phyloP scores from a whole-genome alignment of 2,113 vertebrate genomes.

The Casuarius casuarius region DNA sequence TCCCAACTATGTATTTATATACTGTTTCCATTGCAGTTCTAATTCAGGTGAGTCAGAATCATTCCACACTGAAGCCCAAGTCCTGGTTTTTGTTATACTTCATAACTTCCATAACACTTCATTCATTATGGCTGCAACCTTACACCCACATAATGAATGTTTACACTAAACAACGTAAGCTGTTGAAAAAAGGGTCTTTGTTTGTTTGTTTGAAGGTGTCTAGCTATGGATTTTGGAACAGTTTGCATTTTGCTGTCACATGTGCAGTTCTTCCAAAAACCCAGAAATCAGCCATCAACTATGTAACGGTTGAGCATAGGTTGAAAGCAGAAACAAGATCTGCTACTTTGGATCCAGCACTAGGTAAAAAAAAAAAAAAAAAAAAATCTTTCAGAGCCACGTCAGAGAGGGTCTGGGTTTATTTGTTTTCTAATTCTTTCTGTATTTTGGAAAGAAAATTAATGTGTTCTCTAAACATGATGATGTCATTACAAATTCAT shows the following conservation, averaged over 20 bases:
- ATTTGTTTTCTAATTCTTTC: not conserved
- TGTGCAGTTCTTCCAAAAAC: not conserved
- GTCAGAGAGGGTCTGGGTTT: not conserved
- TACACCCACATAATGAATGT: not conserved
- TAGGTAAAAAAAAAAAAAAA: not conserved
- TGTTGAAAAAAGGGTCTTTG: not conserved
- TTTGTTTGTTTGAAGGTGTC: not conserved
- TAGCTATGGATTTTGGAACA: not conserved
- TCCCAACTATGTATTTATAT: not conserved
- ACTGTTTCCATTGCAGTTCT: not conserved
- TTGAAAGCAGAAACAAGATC: not conserved
- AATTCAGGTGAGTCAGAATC: not conserved
- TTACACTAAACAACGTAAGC: not conserved
- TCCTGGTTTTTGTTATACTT: not conserved
- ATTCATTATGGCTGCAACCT: not conserved
- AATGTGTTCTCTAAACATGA: not conserved
- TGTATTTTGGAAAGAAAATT: not conserved
- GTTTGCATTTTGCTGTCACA: not conserved
- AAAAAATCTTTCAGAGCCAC: not conserved
- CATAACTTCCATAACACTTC: no score
- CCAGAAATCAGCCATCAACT: not conserved
- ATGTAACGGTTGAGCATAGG: not conserved
- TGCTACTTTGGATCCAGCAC: accelerated
- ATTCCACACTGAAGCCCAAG: not conserved
- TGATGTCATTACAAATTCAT: not conserved